Evolutionary conservation across 1,140 invertebrate species (phyloP).

Genomic region (Chrysopa pallens): DNA sequence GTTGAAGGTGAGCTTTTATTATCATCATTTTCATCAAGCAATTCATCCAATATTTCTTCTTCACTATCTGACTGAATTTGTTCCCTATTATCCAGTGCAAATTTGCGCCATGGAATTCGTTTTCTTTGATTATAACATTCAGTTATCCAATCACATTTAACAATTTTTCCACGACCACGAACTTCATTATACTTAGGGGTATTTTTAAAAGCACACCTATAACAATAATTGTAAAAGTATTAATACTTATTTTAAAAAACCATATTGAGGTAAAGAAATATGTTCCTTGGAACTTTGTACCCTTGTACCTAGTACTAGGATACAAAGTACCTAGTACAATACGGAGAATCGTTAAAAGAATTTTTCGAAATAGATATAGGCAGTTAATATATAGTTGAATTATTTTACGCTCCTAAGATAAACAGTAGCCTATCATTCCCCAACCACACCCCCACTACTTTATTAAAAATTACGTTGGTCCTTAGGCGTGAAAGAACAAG

Average conservation of each 20-base stretch:
- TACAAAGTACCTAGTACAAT: neutral
- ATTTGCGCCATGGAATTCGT: conserved; percentile 54
- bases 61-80: conserved; percentile 25
- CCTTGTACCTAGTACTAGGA: neutral
- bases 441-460: no score
- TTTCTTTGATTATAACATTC: conserved; percentile 42
- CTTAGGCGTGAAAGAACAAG: no score
- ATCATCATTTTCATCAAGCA: conserved; percentile 1
- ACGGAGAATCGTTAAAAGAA: neutral
- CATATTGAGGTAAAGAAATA: neutral
- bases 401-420: no score
- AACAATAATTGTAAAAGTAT: no score
- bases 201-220: conserved; percentile 71
- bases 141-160: conserved; percentile 58
- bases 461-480: no score
- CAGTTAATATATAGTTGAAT: no score
- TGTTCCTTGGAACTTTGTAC: neutral
- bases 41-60: conserved; percentile 27
- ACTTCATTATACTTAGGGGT: conserved; percentile 75
- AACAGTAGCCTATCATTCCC: no score
- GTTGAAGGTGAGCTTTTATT: neutral
- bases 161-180: conserved; percentile 45
- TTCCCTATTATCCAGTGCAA: conserved; percentile 29
- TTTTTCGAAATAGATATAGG: no score
- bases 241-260: no score